Evolutionary conservation across 2,113 vertebrate genomes (phyloP).

Genomic region (Dermatemys mawii): DNA sequence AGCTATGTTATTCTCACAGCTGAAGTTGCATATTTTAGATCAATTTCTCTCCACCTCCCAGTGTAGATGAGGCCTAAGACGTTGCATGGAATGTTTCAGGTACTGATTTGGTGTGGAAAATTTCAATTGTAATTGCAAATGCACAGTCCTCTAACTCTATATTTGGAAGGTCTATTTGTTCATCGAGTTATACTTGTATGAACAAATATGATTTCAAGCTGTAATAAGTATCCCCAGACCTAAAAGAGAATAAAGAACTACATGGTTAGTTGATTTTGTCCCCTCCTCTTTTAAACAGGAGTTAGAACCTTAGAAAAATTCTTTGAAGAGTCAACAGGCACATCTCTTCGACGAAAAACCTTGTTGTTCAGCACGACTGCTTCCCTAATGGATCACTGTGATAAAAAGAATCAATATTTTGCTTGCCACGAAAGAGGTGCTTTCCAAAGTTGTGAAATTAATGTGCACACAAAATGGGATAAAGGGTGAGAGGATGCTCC

Average conservation of each 20-base stretch:
- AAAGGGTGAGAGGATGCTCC: constrained; percentile 41
- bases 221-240: not conserved
- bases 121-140: not conserved
- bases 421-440: constrained; percentile 63
- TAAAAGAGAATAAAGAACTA: not conserved
- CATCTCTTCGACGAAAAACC: constrained; percentile 56
- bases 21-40: too few species aligned
- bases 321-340: constrained; percentile 46
- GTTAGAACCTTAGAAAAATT: constrained; percentile 65
- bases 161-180: not conserved
- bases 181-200: not conserved
- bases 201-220: not conserved
- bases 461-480: constrained; percentile 13
- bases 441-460: constrained; percentile 49
- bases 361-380: constrained; percentile 67
- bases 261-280: not conserved
- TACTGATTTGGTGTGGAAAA: not conserved
- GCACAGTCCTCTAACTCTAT: not conserved
- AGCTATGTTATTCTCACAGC: too few species aligned
- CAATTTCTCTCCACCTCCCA: too few species aligned
- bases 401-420: constrained; percentile 67
- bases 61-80: too few species aligned
- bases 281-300: constrained; percentile 31
- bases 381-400: constrained; percentile 78
- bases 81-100: not conserved